These are phyloP conservation scores for Zelleria hepariella DNA, from an alignment of 2,888 invertebrate species.

Conservation along the genomic window DNA sequence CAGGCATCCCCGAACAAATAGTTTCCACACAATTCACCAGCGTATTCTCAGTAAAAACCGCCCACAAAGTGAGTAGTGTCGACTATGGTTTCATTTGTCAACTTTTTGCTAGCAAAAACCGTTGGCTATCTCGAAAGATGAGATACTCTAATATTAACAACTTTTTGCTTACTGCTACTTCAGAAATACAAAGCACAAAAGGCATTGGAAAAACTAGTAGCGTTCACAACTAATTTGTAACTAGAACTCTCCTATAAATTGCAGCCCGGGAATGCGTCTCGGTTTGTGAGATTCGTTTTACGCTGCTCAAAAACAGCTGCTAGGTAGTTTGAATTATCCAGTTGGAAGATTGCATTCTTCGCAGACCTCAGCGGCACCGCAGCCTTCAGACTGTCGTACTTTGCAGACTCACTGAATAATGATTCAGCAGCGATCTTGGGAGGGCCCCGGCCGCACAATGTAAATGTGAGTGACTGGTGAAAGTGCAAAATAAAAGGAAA, in stretches of 20 bases:
- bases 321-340: not conserved
- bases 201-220: not conserved
- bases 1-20: not conserved
- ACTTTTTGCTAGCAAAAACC: not conserved
- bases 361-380: not conserved
- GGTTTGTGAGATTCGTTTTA: not conserved
- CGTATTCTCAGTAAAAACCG: not conserved
- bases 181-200: not conserved
- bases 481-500: conserved; percentile 38
- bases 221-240: not conserved
- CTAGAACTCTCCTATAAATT: not conserved
- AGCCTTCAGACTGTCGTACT: not conserved
- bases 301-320: not conserved
- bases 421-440: not conserved
- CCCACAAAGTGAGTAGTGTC: not conserved
- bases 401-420: conserved; percentile 2
- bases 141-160: not conserved
- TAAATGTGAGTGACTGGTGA: conserved; percentile 36
- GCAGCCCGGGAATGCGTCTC: not conserved
- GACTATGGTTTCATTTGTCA: not conserved
- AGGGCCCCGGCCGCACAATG: conserved; percentile 30
- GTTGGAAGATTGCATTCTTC: not conserved
- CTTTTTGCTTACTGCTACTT: not conserved
- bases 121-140: not conserved
- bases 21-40: not conserved